A percentile compares a stretch with the other conserved stretches of the same genome.
phyloP scores from a whole-genome alignment of 2,113 vertebrate genomes.

The Coracopsis vasa region DNA sequence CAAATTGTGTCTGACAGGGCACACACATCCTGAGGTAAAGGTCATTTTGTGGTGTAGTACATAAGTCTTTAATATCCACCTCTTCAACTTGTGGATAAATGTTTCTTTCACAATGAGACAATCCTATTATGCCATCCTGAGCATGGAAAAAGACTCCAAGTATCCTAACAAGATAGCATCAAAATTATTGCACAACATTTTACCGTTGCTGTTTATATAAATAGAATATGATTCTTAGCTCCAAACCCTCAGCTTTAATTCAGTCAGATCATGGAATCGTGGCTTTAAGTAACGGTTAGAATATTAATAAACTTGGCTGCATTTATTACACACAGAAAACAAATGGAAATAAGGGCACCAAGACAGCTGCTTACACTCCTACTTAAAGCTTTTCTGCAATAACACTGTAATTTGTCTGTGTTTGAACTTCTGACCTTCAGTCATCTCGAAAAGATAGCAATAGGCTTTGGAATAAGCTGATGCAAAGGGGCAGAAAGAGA shows the following conservation, averaged over 20 bases:
- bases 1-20: background rate
- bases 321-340: background rate
- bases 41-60: background rate
- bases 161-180: background rate
- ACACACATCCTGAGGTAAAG: background rate
- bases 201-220: background rate
- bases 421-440: background rate
- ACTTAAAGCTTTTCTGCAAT: background rate
- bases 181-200: background rate
- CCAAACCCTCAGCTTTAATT: background rate
- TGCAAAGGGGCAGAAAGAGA: background rate
- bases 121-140: slow-evolving; percentile 12
- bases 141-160: background rate
- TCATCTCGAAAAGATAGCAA: background rate
- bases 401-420: background rate
- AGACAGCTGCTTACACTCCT: background rate
- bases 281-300: background rate
- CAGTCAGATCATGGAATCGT: background rate
- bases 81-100: slow-evolving; percentile 10
- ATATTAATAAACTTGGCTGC: background rate
- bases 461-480: background rate
- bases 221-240: background rate
- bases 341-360: background rate
- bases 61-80: background rate
- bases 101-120: slow-evolving; percentile 19